Evolutionary conservation across 2,888 invertebrate species (phyloP), one percentile per base, ranked within the genome.

Genomic region (Epistrophe eligans): DNA sequence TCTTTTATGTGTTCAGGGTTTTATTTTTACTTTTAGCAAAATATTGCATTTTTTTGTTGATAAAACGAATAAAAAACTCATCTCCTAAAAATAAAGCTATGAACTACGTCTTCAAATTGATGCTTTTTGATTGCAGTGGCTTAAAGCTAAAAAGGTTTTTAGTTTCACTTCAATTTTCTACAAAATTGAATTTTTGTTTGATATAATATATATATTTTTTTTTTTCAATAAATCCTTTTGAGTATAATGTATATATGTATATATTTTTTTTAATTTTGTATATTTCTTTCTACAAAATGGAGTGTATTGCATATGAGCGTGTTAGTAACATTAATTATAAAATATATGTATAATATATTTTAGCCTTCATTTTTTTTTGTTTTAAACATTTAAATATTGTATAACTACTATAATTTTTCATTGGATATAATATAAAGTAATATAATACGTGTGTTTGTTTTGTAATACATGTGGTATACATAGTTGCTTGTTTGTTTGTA

Each of bases 261-360:
- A 40, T 83, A 71, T 71, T 62, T 57, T 70, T 24, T 77, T 50
- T 35, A 9, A 43, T 19, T 70, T 70, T 71, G 57, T 60, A 74
- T 66, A 40, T 43, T 73, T 74, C 73, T 57, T 58, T 79, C 79
- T 82, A 87, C 79, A 83, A 83, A 83, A 87, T 87, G 87, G 87
- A 87, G 87, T 87, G 87, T 87, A 82, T 87, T 82, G 87, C 87
- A 79, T 55, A 55, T 82, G 82, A 82, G 74, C 70, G 74, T 81
- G 77, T 80, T 81, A 66, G 67, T 77, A 77, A 73, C 62, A 48
- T 71, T 87, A 40, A 28, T 76, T 50, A 72, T 62, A 40, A 77
- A 57, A 60, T 74, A 67, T 70, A 60, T 74, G 62, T 70, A 60
- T 79, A 13, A 13, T 57, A 67, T 79, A 48, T 76, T 87, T 82